Evolutionary conservation across 2,797 vertebrate species (phyloP).

Genomic region (Pangasius krempfi): DNA sequence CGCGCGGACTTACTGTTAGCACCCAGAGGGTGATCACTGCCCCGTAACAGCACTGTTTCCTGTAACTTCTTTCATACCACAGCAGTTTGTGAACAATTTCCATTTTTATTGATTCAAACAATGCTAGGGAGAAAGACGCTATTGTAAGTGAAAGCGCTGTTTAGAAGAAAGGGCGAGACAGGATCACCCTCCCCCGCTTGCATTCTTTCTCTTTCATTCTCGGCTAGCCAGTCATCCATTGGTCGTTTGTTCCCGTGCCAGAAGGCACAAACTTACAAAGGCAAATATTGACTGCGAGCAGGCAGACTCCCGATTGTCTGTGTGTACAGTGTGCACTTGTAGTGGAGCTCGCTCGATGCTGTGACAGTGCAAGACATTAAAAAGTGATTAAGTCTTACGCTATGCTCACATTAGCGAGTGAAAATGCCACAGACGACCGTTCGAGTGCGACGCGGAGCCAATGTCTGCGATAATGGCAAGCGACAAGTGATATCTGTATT

Average conservation of each 20-base stretch:
- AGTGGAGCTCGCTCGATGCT: constrained; percentile 41
- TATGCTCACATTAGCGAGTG: neutral
- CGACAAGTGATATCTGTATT: neutral
- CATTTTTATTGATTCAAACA: neutral
- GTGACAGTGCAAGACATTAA: constrained; percentile 35
- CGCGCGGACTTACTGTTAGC: neutral
- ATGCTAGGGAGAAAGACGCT: neutral
- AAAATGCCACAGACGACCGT: neutral
- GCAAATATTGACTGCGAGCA: constrained; percentile 72
- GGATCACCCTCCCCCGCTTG: neutral
- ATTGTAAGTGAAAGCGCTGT: neutral
- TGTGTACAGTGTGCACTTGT: constrained; percentile 56
- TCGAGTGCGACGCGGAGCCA: neutral
- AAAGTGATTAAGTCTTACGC: constrained; percentile 14
- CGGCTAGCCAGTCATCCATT: constrained; percentile 42
- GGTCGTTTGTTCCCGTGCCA: constrained; percentile 60
- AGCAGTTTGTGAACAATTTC: neutral
- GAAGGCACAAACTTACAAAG: constrained; percentile 58
- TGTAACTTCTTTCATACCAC: neutral
- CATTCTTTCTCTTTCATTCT: constrained; percentile 18
- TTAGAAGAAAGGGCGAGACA: neutral
- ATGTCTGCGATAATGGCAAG: neutral
- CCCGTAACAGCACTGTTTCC: neutral
- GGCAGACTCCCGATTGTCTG: constrained; percentile 48
- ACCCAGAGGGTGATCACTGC: neutral